Conservation (phyloP, 2,113 vertebrate genomes). For the Oncorhynchus masou region DNA sequence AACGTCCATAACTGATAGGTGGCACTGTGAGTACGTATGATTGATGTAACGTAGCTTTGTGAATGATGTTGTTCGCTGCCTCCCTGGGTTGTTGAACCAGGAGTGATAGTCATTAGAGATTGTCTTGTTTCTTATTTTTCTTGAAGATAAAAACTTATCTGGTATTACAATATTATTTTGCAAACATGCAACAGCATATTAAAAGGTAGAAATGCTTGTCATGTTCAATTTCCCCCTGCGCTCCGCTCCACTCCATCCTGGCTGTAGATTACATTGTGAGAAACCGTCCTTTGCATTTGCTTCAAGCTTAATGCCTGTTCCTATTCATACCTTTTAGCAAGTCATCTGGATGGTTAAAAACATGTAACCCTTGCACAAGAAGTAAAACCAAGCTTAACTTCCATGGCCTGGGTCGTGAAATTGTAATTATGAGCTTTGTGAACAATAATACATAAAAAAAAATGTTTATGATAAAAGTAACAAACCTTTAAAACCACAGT, state of each 20-base stretch:
- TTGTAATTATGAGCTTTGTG: conserved; percentile 38
- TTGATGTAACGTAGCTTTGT: conserved; percentile 73
- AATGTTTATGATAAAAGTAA: conserved; percentile 27
- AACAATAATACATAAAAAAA: conserved; percentile 10
- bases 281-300: conserved; percentile 56
- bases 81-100: conserved; percentile 48
- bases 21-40: conserved; percentile 65
- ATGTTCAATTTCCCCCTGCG: conserved; percentile 20
- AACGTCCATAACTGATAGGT: conserved; percentile 63
- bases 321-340: conserved; percentile 30
- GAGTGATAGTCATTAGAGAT: conserved; percentile 41
- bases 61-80: conserved; percentile 68
- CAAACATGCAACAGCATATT: background rate
- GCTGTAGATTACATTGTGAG: conserved; percentile 18
- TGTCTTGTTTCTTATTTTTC: background rate
- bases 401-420: conserved; percentile 20
- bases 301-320: conserved; percentile 48
- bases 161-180: conserved; percentile 16
- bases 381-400: conserved; percentile 25
- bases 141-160: conserved; percentile 18
- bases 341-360: conserved; percentile 22
- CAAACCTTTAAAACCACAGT: conserved; percentile 50
- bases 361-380: conserved; percentile 14
- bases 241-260: conserved; percentile 30
- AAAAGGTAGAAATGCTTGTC: conserved; percentile 20